Conservation (phyloP, 2,113 vertebrate genomes). For the Pongo abelii region DNA sequence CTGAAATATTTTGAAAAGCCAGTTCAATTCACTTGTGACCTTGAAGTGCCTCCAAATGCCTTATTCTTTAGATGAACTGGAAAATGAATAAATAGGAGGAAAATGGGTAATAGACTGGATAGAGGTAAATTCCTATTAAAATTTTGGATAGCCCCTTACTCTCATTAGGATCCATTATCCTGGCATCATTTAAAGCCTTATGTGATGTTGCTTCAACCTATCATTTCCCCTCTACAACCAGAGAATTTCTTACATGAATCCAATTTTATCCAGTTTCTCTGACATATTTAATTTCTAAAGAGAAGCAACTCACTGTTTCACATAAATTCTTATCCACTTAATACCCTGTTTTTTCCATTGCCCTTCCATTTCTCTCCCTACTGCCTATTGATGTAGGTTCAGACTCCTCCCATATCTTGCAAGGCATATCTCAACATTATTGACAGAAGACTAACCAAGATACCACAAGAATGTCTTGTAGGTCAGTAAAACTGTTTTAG, state of each 20-base stretch:
- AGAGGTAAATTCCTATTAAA: background rate
- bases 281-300: background rate
- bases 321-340: background rate
- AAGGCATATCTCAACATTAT: background rate
- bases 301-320: background rate
- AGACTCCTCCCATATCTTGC: background rate
- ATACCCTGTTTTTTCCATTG: background rate
- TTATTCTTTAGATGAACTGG: background rate
- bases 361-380: too few relatives aligned
- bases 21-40: background rate
- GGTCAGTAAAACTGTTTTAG: background rate
- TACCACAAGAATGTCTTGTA: background rate
- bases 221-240: background rate
- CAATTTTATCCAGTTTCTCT: background rate
- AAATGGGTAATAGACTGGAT: background rate
- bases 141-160: background rate
- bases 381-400: background rate
- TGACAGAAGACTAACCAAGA: background rate
- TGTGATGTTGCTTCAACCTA: background rate
- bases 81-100: background rate
- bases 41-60: conserved; percentile 1
- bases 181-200: background rate
- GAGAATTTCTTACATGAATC: background rate
- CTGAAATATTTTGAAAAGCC: background rate
- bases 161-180: background rate